Evolutionary conservation across 2,113 vertebrate genomes (phyloP), one percentile per base, ranked within the genome.

Genomic region (Haplotaxodon microlepis): DNA sequence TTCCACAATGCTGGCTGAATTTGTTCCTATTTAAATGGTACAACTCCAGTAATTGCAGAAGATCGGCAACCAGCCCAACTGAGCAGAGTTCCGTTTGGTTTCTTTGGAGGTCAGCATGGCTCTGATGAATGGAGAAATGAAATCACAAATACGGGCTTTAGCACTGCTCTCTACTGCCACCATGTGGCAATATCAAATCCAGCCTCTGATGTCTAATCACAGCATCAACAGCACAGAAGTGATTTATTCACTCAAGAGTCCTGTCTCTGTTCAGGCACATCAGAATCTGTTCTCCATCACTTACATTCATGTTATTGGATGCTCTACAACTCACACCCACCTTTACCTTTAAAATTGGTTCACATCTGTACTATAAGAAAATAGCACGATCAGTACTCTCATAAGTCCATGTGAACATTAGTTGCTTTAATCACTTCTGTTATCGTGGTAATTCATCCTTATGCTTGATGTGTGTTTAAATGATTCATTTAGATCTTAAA

Each of bases 131-230:
- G 82, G 21, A 83, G 66, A 57, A 81, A 73, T 71, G 11, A 83
- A 83, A 57, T 84, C 83, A 63, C 36, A 9, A 57, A 38, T 79
- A 47, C 50, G 11, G 73, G 19, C 8, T 81, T 36, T 88, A 86
- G 80, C 16, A 9, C 89, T 93, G 95, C 89, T 94, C 86, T 95
- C 82, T 85, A 92, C 21, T 95, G 93, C 95, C 96, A 93, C 90
- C 96, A 91, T 87, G 93, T 95, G 95, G 94, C 4, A 2, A 14
- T 12, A 50, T 83, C 11, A 57, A 76, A 36, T 38, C 81, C 40
- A 10, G 6, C 63, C 3, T 29, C 59, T 78, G 14, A 3, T 10
- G 21, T 45, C 59, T 9, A 2, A 47, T 84, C 84, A 56, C 27
- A n/a, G 51, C 87, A 81, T 11, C n/a, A 3, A 34, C n/a, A 8